These are phyloP conservation scores for Sebastes goodei DNA, from an alignment of 2,797 vertebrate genomes.

Conservation along the genomic window DNA sequence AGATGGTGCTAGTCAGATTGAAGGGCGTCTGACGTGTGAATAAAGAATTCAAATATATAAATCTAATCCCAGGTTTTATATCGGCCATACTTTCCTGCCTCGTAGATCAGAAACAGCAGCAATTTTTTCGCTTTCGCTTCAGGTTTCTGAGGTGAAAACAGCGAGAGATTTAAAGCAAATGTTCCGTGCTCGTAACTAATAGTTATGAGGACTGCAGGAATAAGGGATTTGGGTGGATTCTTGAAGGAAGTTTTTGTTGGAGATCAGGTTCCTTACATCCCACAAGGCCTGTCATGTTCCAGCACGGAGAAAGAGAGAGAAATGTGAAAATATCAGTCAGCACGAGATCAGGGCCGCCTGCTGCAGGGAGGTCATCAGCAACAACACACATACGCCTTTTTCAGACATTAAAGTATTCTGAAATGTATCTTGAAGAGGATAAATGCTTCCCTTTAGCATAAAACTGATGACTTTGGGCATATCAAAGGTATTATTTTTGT, in stretches of 20 bases:
- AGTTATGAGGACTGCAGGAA: constrained; percentile 13
- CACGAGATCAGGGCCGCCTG: constrained; percentile 13
- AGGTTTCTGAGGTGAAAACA: constrained; percentile 2
- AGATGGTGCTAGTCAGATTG: not conserved
- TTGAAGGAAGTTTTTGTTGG: constrained; percentile 55
- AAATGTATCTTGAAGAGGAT: not conserved
- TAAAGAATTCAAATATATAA: not conserved
- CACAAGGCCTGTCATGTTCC: constrained; percentile 40
- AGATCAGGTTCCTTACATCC: constrained; percentile 52
- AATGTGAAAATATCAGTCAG: constrained; percentile 41
- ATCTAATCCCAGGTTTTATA: not conserved
- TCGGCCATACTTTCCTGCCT: not conserved
- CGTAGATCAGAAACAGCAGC: not conserved
- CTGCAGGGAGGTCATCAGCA: constrained; percentile 1
- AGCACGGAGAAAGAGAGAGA: constrained; percentile 13
- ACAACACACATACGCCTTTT: not conserved
- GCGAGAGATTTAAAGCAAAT: constrained; percentile 10
- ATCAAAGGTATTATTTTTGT: not conserved
- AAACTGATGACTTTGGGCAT: not conserved
- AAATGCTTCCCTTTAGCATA: not conserved
- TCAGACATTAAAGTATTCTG: not conserved
- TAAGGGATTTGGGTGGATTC: constrained; percentile 47
- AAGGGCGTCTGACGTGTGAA: not conserved
- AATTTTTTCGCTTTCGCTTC: not conserved
- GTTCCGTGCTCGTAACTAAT: not conserved